These are phyloP conservation scores for Pseudomyrmex pallidus DNA, from an alignment of 1,140 invertebrate genomes.

Conservation along the genomic window DNA sequence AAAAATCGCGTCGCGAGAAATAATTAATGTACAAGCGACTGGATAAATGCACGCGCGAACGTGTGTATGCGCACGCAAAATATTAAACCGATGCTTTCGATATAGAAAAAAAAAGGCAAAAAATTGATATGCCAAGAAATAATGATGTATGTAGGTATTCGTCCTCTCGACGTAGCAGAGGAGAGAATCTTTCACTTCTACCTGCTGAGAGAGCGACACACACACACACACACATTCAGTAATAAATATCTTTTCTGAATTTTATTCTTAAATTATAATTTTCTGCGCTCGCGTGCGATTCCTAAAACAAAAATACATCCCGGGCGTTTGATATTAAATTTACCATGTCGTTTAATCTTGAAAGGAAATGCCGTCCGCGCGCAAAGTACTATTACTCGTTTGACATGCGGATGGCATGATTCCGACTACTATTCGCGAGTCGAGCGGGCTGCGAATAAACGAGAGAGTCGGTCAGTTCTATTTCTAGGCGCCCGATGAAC, in stretches of 20 bases:
- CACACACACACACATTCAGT: not conserved
- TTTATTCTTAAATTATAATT: constrained; percentile 11
- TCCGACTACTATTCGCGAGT: not conserved
- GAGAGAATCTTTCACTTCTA: not conserved
- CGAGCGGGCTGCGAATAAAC: constrained; percentile 60
- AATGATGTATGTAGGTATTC: constrained; percentile 27
- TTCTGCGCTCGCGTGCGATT: not conserved
- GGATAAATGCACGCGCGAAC: constrained; percentile 20
- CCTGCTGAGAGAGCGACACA: not conserved
- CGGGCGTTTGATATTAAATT: not conserved
- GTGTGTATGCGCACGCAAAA: constrained; percentile 17
- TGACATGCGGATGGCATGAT: not conserved
- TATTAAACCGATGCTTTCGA: constrained; percentile 17
- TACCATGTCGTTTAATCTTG: not conserved
- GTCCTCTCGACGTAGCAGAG: not conserved
- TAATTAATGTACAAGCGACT: constrained; percentile 38
- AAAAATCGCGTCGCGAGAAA: constrained; percentile 3
- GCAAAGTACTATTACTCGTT: constrained; percentile 8
- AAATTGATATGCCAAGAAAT: constrained; percentile 21
- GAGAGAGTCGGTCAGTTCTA: constrained; percentile 65
- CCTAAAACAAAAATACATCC: not conserved
- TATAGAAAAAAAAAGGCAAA: not conserved
- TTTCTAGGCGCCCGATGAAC: constrained; percentile 57
- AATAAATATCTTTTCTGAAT: constrained; percentile 12
- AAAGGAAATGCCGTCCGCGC: not conserved